Percentiles rank a stretch among this genome's conserved stretches.
Evolutionary conservation across 2,888 invertebrate species (phyloP).

Genomic region (Sympetrum striolatum): DNA sequence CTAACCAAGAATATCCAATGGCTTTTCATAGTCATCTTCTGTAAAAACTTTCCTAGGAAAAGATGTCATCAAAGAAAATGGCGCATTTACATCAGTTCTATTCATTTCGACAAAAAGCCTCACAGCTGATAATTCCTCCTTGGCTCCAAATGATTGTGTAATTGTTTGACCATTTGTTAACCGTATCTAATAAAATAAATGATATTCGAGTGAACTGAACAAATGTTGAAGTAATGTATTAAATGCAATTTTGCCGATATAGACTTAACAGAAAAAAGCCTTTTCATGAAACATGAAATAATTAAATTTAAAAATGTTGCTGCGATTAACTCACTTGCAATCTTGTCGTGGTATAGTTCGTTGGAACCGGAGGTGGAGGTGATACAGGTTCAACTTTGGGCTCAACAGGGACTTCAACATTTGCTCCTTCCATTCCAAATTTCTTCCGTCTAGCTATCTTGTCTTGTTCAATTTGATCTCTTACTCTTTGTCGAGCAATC

Average conservation of each 20-base stretch:
- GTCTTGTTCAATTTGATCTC: conserved; percentile 90
- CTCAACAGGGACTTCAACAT: conserved; percentile 56
- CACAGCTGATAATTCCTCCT: conserved; percentile 90
- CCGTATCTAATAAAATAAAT: conserved; percentile 66
- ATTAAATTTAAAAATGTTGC: conserved; percentile 67
- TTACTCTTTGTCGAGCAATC: conserved; percentile 81
- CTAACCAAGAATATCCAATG: conserved; percentile 81
- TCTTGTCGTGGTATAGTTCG: conserved; percentile 73
- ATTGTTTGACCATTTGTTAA: conserved; percentile 76
- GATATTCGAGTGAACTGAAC: background rate
- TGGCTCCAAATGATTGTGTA: conserved; percentile 79
- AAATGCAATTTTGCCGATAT: background rate
- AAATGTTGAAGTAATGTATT: background rate
- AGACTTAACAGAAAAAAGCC: background rate
- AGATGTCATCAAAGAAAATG: conserved; percentile 87
- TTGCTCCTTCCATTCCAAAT: conserved; percentile 56
- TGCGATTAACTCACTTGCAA: conserved; percentile 63
- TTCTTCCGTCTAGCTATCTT: conserved; percentile 81
- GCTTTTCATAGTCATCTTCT: conserved; percentile 86
- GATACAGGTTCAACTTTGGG: conserved; percentile 46
- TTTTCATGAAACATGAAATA: conserved; percentile 52
- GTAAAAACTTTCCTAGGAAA: conserved; percentile 90
- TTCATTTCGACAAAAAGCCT: conserved; percentile 87
- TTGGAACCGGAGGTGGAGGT: conserved; percentile 58
- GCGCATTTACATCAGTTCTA: conserved; percentile 70